These are phyloP conservation scores for Diplazon laetatorius DNA, from an alignment of 2,888 invertebrate genomes.

Conservation along the genomic window DNA sequence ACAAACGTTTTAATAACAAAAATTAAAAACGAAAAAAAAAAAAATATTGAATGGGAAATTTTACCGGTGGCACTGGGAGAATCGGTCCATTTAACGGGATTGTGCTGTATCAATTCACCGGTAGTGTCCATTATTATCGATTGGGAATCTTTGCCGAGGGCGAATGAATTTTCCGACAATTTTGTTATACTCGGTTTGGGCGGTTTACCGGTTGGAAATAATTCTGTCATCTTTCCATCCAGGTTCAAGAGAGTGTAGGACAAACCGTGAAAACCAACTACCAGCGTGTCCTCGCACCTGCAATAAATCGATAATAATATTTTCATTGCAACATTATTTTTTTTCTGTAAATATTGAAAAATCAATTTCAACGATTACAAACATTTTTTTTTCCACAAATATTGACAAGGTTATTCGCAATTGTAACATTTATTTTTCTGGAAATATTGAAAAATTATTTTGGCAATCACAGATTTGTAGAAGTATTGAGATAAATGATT, in stretches of 20 bases:
- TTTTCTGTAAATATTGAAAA: too few species aligned
- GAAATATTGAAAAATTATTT: too few species aligned
- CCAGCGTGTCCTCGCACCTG: slow-evolving; percentile 79
- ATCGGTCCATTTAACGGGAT: slow-evolving; percentile 91
- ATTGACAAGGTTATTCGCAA: too few species aligned
- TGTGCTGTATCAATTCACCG: slow-evolving; percentile 87
- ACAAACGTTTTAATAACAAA: not conserved
- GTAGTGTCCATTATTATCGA: slow-evolving; percentile 93
- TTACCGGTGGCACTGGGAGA: slow-evolving; percentile 88
- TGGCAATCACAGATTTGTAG: too few species aligned
- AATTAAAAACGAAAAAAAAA: not conserved
- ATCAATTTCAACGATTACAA: too few species aligned
- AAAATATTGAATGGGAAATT: not conserved
- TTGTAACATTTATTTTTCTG: too few species aligned
- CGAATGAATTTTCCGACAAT: slow-evolving; percentile 89
- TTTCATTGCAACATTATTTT: too few species aligned
- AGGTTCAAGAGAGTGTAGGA: slow-evolving; percentile 79
- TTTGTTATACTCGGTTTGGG: slow-evolving; percentile 93
- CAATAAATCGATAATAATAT: too few species aligned
- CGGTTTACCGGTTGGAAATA: slow-evolving; percentile 93
- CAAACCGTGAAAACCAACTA: slow-evolving; percentile 80
- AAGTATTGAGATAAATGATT: too few species aligned
- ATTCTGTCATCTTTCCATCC: slow-evolving; percentile 88
- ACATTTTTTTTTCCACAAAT: too few species aligned
- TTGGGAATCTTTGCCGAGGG: slow-evolving; percentile 93